Conservation (phyloP, 2,888 invertebrate genomes). For the Clunio marinus region DNA sequence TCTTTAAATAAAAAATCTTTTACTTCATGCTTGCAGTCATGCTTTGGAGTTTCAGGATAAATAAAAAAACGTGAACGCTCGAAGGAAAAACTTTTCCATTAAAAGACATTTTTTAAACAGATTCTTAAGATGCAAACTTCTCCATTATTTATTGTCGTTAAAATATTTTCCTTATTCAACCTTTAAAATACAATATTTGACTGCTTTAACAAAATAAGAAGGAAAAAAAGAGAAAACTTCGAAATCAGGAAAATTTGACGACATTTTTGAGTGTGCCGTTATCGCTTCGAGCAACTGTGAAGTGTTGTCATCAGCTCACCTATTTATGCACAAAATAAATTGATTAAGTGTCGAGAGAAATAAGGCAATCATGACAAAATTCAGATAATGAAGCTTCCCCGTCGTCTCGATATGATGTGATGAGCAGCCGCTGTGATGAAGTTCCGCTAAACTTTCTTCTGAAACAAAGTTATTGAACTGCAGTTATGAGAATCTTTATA, state of each 20-base stretch:
- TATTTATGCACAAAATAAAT: background rate
- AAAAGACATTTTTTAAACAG: constrained; percentile 15
- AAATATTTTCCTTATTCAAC: constrained; percentile 13
- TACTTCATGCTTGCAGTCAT: too few species aligned
- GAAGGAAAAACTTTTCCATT: background rate
- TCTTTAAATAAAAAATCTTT: too few species aligned
- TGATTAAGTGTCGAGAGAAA: constrained; percentile 21
- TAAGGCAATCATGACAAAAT: constrained; percentile 29
- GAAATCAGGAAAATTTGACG: too few species aligned
- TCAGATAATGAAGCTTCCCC: constrained; percentile 13
- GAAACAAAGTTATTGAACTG: constrained; percentile 45
- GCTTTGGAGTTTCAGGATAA: background rate
- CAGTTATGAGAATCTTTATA: constrained; percentile 23
- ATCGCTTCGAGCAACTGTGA: background rate
- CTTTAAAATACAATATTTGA: background rate
- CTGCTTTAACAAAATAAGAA: background rate
- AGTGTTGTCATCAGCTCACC: constrained; percentile 6
- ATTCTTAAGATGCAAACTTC: constrained; percentile 17
- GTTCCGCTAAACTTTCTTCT: constrained; percentile 61
- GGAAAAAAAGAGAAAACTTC: background rate
- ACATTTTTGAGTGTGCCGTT: too few species aligned
- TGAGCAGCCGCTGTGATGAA: constrained; percentile 53
- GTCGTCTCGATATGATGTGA: constrained; percentile 13
- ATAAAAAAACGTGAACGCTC: background rate
- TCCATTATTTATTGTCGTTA: constrained; percentile 35